Conservation (phyloP, 2,888 invertebrate genomes). For the Tuta absoluta region DNA sequence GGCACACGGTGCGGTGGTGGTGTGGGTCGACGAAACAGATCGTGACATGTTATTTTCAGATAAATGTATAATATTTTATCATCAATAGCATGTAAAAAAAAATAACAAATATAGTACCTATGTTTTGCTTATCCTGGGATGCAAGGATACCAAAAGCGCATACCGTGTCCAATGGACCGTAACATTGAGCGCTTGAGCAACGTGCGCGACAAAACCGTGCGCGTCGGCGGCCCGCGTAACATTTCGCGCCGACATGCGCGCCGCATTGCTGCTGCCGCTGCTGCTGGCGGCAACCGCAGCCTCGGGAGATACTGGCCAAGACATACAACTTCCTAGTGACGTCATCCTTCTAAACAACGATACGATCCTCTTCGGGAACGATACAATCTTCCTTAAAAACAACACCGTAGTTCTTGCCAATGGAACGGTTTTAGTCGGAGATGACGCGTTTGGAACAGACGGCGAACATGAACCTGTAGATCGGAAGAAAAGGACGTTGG, state of each 20-base stretch:
- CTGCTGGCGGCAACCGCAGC: slow-evolving; percentile 39
- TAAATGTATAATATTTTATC: no score
- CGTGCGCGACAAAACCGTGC: slow-evolving; percentile 66
- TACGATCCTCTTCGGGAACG: slow-evolving; percentile 42
- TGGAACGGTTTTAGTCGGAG: slow-evolving; percentile 35
- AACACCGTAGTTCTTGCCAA: slow-evolving; percentile 39
- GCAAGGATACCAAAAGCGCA: slow-evolving; percentile 11
- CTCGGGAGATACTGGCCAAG: slow-evolving; percentile 26
- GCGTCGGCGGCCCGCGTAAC: slow-evolving; percentile 62
- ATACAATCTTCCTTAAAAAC: slow-evolving; percentile 33
- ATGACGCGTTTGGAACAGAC: slow-evolving; percentile 36
- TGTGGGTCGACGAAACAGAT: no score
- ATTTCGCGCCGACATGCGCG: slow-evolving; percentile 64
- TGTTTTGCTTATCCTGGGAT: neutral
- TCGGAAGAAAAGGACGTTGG: slow-evolving; percentile 75
- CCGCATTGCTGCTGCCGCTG: slow-evolving; percentile 52
- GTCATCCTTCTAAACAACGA: slow-evolving; percentile 41
- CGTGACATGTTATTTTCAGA: no score
- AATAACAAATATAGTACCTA: no score
- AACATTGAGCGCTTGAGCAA: slow-evolving; percentile 41
- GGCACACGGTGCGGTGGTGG: no score
- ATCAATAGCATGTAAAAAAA: no score
- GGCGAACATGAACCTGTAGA: slow-evolving; percentile 60
- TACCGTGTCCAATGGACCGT: slow-evolving; percentile 56
- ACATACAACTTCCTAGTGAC: slow-evolving; percentile 29